phyloP scores from a whole-genome alignment of 2,888 invertebrate species.

The Pyrochroa serraticornis region DNA sequence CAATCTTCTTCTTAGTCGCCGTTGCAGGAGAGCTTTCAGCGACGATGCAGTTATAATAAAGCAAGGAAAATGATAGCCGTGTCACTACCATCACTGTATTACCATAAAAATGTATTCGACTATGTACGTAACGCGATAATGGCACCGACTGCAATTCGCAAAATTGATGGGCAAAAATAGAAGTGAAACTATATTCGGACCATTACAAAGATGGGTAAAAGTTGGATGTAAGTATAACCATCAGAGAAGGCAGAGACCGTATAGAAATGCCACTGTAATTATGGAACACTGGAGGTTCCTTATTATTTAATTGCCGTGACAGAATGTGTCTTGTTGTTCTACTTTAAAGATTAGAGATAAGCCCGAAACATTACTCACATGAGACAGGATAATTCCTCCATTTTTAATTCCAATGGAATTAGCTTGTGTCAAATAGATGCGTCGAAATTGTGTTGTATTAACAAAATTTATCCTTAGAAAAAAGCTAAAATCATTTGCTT shows the following conservation, averaged over 20 bases:
- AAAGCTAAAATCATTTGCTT: too few relatives aligned
- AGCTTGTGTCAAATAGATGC: not conserved
- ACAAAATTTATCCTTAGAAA: too few relatives aligned
- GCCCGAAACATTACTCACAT: slow-evolving; percentile 18
- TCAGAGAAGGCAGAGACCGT: slow-evolving; percentile 45
- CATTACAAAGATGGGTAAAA: too few relatives aligned
- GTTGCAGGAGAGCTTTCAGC: too few relatives aligned
- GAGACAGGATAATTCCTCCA: slow-evolving; percentile 1
- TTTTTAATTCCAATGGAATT: slow-evolving; percentile 1
- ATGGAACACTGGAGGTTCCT: slow-evolving; percentile 38
- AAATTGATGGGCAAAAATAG: slow-evolving; percentile 40
- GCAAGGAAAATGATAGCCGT: slow-evolving; percentile 13
- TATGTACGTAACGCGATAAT: not conserved
- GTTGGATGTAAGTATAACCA: not conserved
- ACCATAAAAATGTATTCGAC: slow-evolving; percentile 15
- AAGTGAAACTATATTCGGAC: slow-evolving; percentile 28
- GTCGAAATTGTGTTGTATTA: too few relatives aligned
- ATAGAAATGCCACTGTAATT: slow-evolving; percentile 50
- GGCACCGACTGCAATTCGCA: slow-evolving; percentile 34
- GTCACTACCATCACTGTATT: slow-evolving; percentile 20
- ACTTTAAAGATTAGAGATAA: slow-evolving; percentile 22
- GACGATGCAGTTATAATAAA: too few relatives aligned
- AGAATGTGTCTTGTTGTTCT: slow-evolving; percentile 44
- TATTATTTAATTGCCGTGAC: slow-evolving; percentile 52
- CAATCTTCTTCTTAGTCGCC: slow-evolving; percentile 43